phyloP scores from a whole-genome alignment of 1,140 invertebrate genomes.

The Macrobrachium nipponense region DNA sequence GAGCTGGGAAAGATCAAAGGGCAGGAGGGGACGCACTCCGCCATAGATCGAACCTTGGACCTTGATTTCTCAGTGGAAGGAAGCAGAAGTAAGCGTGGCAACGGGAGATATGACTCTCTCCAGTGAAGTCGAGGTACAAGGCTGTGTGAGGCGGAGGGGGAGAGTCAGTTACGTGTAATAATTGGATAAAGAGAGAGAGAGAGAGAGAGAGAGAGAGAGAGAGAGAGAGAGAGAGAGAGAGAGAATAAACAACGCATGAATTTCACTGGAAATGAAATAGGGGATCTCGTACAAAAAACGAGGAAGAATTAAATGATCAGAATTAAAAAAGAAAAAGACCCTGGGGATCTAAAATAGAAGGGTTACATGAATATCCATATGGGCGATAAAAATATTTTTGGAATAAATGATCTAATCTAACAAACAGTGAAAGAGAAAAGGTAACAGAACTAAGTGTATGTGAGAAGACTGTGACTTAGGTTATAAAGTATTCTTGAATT shows the following conservation, averaged over 20 bases:
- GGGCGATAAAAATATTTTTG: no score
- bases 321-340: background rate
- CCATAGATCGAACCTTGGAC: conserved; percentile 38
- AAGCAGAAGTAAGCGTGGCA: conserved; percentile 56
- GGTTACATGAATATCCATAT: no score
- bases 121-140: conserved; percentile 54
- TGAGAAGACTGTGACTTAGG: no score
- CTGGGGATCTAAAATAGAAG: background rate
- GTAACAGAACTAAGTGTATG: no score
- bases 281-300: background rate
- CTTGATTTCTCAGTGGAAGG: conserved; percentile 58
- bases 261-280: background rate
- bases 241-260: background rate
- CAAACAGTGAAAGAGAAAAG: no score
- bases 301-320: background rate
- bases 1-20: no score
- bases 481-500: no score
- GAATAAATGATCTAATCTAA: no score
- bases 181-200: background rate
- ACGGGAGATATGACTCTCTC: conserved; percentile 54
- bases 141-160: conserved; percentile 18
- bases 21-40: background rate
- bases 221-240: background rate
- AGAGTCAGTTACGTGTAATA: background rate
- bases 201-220: background rate